phyloP scores from a whole-genome alignment of 2,113 vertebrate genomes.

The Malurus melanocephalus region DNA sequence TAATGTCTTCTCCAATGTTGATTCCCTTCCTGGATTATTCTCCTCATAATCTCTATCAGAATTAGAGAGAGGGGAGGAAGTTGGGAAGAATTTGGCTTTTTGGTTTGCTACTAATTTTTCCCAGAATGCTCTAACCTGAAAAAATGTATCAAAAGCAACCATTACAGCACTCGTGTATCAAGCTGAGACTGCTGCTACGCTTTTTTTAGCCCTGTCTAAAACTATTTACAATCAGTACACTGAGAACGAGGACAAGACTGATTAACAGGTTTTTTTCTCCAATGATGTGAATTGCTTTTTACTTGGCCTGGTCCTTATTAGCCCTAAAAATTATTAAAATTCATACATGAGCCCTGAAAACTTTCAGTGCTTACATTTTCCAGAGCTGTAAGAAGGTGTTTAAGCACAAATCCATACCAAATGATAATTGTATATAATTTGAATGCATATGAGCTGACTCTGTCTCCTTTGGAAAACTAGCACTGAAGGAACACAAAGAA shows the following conservation, averaged over 20 bases:
- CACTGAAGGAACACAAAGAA: background rate
- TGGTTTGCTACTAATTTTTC: slow-evolving; percentile 28
- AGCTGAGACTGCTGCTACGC: background rate
- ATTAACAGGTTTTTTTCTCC: background rate
- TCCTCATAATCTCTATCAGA: background rate
- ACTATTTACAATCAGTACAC: background rate
- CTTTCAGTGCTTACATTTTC: background rate
- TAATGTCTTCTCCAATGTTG: background rate
- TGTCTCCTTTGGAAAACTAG: background rate
- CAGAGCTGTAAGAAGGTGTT: background rate
- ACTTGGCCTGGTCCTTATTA: background rate
- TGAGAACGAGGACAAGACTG: background rate
- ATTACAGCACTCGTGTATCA: background rate
- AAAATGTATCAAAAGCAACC: background rate
- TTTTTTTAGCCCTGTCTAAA: slow-evolving; percentile 43
- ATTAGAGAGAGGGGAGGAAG: background rate
- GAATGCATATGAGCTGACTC: background rate
- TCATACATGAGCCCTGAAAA: background rate
- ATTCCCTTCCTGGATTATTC: background rate
- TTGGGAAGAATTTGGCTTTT: background rate
- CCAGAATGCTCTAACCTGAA: background rate
- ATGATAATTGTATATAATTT: background rate
- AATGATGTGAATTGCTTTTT: slow-evolving; percentile 11
- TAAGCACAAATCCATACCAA: background rate
- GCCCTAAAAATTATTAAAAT: slow-evolving; percentile 18